Percentiles rank a stretch among this genome's conserved stretches.
phyloP scores from a whole-genome alignment of 2,797 vertebrate genomes.

The Peromyscus attwateri region DNA sequence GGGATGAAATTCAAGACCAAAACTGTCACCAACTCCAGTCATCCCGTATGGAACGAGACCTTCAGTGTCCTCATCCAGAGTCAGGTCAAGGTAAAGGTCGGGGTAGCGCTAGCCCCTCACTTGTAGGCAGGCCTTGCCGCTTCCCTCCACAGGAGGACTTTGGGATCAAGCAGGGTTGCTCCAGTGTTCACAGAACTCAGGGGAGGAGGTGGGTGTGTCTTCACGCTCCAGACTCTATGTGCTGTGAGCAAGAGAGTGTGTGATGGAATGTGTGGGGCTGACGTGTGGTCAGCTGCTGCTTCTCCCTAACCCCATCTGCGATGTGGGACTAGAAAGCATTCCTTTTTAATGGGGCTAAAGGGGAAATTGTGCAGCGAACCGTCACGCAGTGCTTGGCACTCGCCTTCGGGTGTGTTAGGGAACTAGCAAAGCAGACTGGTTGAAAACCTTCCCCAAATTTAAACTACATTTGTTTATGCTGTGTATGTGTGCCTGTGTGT shows the following conservation, averaged over 20 bases:
- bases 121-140: not conserved
- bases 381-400: not conserved
- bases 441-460: not conserved
- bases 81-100: slow-evolving; percentile 89
- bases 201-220: not conserved
- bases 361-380: not conserved
- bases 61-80: slow-evolving; percentile 90
- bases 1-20: slow-evolving; percentile 85
- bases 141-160: not conserved
- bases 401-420: not conserved
- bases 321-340: not conserved
- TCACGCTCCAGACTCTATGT: not conserved
- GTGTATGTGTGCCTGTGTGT: not conserved
- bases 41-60: slow-evolving; percentile 92
- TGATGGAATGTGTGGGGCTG: fast-evolving
- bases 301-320: not conserved
- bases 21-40: slow-evolving; percentile 85
- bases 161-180: not conserved
- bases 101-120: not conserved
- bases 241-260: not conserved
- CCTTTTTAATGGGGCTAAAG: not conserved
- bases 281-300: not conserved
- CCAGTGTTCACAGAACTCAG: not conserved
- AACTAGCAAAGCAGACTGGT: not conserved
- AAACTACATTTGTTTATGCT: not conserved